Evolutionary conservation across 2,797 vertebrate genomes (phyloP).

Genomic region (Anguilla anguilla): DNA sequence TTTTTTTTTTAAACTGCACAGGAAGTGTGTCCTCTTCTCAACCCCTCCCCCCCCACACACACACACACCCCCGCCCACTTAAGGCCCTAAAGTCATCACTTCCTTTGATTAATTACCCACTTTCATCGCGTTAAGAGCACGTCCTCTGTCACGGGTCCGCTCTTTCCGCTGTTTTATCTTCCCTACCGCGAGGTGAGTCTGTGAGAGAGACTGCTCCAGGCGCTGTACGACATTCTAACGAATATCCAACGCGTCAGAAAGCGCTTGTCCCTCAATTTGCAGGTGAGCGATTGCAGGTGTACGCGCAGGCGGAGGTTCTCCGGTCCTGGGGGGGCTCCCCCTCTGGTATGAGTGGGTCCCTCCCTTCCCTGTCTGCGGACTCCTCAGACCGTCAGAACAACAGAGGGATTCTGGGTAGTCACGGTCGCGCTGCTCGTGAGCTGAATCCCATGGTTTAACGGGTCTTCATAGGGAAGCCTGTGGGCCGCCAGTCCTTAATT

Average conservation of each 20-base stretch:
- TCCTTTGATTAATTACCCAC: conserved; percentile 44
- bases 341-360: not conserved
- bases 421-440: no score
- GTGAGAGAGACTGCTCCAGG: conserved; percentile 49
- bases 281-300: not conserved
- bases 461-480: no score
- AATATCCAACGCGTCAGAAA: conserved; percentile 59
- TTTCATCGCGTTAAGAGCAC: conserved; percentile 50
- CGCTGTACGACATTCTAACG: conserved; percentile 27
- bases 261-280: not conserved
- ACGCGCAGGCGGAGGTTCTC: not conserved
- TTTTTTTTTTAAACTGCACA: not conserved
- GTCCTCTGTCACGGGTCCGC: conserved; percentile 54
- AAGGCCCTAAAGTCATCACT: conserved; percentile 52
- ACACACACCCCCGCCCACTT: not conserved
- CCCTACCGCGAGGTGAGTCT: conserved; percentile 52
- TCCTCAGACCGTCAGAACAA: not conserved
- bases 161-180: conserved; percentile 48
- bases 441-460: no score
- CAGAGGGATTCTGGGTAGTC: not conserved
- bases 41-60: conserved; percentile 15
- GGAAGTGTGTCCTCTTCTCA: not conserved
- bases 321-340: not conserved
- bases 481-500: no score
- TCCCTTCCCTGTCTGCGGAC: not conserved